Evolutionary conservation across 1,140 invertebrate species (phyloP).

Genomic region (Ips nitidus): DNA sequence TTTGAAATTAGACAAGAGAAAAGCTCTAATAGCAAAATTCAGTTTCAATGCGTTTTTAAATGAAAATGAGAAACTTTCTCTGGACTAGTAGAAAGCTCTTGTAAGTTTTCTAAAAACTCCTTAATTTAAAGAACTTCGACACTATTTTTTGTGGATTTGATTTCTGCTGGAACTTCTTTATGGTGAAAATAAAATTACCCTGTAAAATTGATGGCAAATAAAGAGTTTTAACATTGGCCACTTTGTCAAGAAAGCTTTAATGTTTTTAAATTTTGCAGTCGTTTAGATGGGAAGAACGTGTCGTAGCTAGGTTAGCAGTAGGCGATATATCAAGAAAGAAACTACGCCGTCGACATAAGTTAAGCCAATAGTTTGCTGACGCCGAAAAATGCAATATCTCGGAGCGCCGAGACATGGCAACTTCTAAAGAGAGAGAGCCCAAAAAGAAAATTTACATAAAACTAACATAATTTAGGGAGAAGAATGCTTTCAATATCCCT

Average conservation of each 20-base stretch:
- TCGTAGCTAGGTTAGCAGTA: not conserved
- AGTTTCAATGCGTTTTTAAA: too few relatives aligned
- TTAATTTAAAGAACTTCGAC: too few relatives aligned
- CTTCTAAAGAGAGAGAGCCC: conserved; percentile 4
- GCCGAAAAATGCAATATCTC: conserved; percentile 22
- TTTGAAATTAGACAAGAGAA: too few relatives aligned
- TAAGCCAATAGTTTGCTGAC: conserved; percentile 22
- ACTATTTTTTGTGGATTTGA: too few relatives aligned
- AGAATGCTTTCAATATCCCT: conserved; percentile 37
- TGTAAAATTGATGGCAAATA: too few relatives aligned
- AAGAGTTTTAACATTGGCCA: not conserved
- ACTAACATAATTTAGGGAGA: conserved; percentile 32
- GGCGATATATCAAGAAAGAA: conserved; percentile 1
- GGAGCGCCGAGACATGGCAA: conserved; percentile 4
- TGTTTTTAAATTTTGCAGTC: not conserved
- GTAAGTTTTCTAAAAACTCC: too few relatives aligned
- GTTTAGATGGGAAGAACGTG: not conserved
- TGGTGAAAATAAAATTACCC: too few relatives aligned
- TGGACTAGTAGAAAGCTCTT: too few relatives aligned
- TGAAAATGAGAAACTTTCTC: too few relatives aligned
- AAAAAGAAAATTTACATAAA: conserved; percentile 22
- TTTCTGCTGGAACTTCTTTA: too few relatives aligned
- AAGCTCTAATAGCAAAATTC: too few relatives aligned
- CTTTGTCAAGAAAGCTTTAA: not conserved
- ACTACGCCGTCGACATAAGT: conserved; percentile 11